Conservation (phyloP, 2,888 invertebrate species). For the Bombylius major region DNA sequence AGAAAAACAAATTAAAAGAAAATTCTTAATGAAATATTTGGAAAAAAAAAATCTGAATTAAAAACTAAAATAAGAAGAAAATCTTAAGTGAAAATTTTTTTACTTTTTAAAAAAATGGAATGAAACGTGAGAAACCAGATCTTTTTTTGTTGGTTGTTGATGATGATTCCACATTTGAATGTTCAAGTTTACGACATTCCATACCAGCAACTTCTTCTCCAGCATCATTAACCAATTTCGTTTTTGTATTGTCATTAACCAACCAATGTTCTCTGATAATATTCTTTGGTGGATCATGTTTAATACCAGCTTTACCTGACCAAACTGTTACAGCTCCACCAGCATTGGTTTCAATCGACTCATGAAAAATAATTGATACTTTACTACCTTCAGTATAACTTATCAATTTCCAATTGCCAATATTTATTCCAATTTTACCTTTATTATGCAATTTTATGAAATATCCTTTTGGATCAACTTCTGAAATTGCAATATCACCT, state of each 20-base stretch:
- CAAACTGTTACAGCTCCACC: constrained; percentile 71
- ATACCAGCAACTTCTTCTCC: constrained; percentile 67
- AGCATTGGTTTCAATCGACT: constrained; percentile 68
- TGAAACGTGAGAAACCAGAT: constrained; percentile 24
- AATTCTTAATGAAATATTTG: too few species aligned
- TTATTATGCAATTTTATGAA: constrained; percentile 81
- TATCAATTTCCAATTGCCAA: constrained; percentile 58
- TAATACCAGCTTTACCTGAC: constrained; percentile 73
- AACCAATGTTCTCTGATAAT: constrained; percentile 91
- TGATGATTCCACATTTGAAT: constrained; percentile 37
- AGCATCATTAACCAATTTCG: constrained; percentile 61
- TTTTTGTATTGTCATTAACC: constrained; percentile 68
- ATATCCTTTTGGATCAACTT: constrained; percentile 76
- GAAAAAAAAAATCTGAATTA: too few species aligned
- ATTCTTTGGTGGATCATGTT: constrained; percentile 77
- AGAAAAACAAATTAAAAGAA: too few species aligned
- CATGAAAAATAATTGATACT: constrained; percentile 85
- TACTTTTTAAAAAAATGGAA: constrained; percentile 18
- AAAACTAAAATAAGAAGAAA: too few species aligned
- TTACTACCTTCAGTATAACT: constrained; percentile 70
- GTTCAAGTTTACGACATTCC: constrained; percentile 48
- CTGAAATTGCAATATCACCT: constrained; percentile 72
- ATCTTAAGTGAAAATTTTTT: neutral
- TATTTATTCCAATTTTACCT: constrained; percentile 56
- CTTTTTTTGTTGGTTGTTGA: neutral